phyloP scores from a whole-genome alignment of 1,140 invertebrate species.

The Hypothenemus hampei region DNA sequence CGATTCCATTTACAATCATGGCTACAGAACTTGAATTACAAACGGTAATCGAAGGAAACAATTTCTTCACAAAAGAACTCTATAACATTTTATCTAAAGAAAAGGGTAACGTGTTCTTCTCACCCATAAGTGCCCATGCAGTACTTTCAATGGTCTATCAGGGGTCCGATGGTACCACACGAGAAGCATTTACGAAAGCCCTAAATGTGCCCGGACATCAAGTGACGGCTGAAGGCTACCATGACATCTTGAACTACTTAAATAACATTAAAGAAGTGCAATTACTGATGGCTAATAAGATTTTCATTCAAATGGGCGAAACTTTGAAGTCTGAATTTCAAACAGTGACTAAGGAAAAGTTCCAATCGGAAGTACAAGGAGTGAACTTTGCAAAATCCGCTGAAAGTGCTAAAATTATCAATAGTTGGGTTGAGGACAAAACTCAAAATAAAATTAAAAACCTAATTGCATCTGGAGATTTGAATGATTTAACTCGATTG shows the following conservation, averaged over 20 bases:
- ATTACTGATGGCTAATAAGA: slow-evolving; percentile 6
- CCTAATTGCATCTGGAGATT: slow-evolving; percentile 53
- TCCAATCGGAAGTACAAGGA: slow-evolving; percentile 50
- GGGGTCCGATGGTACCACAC: background rate
- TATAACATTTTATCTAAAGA: slow-evolving; percentile 30
- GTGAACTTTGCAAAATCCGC: slow-evolving; percentile 51
- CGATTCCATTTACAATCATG: no score
- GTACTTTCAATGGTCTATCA: background rate
- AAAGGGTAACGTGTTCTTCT: background rate
- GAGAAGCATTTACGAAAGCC: background rate
- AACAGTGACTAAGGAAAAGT: slow-evolving; percentile 22
- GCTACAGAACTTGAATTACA: slow-evolving; percentile 18
- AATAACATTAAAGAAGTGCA: background rate
- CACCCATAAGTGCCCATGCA: background rate
- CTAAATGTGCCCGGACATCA: background rate
- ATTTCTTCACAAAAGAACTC: slow-evolving; percentile 32
- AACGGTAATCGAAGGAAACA: slow-evolving; percentile 30
- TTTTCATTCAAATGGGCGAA: slow-evolving; percentile 54
- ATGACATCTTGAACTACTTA: background rate
- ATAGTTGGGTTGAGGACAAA: slow-evolving; percentile 66
- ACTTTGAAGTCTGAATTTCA: slow-evolving; percentile 49
- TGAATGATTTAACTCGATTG: slow-evolving; percentile 54
- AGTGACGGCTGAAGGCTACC: background rate
- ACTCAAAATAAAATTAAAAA: slow-evolving; percentile 70
- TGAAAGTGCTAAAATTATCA: slow-evolving; percentile 53